Conservation (phyloP, 2,797 vertebrate species). For the Cyclopterus lumpus region DNA sequence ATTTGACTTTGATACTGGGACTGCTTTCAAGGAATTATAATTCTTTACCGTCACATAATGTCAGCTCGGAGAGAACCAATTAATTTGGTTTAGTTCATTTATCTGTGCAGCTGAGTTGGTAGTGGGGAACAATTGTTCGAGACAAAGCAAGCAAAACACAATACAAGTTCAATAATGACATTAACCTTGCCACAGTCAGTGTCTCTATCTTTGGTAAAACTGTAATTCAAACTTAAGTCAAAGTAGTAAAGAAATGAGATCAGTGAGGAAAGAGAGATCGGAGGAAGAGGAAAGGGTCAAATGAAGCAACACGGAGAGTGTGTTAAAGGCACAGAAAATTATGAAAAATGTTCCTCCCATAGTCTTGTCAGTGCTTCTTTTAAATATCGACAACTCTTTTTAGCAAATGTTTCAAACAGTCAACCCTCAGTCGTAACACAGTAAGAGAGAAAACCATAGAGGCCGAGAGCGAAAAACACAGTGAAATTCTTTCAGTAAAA, state of each 20-base stretch:
- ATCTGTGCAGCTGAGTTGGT: conserved; percentile 36
- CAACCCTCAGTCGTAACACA: neutral
- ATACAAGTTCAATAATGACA: conserved; percentile 36
- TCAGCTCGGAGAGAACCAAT: conserved; percentile 27
- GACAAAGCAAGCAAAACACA: conserved; percentile 35
- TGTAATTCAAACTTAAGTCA: conserved; percentile 9
- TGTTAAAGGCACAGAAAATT: neutral
- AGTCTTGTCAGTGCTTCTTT: neutral
- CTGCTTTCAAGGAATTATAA: conserved; percentile 31
- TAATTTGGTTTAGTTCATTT: conserved; percentile 47
- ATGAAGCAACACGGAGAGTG: neutral
- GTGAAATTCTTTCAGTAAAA: conserved; percentile 16
- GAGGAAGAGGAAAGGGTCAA: neutral
- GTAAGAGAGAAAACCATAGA: neutral
- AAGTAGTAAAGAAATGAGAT: neutral
- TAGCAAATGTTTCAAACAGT: neutral
- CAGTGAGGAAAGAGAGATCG: neutral
- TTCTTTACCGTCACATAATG: conserved; percentile 28
- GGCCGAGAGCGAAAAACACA: neutral
- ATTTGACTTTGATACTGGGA: conserved; percentile 53
- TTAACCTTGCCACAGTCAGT: conserved; percentile 37
- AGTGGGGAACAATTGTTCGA: conserved; percentile 18
- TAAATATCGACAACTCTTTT: neutral
- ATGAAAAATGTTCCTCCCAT: neutral
- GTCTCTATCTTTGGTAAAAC: conserved; percentile 8